Evolutionary conservation across 2,888 invertebrate genomes (phyloP), one percentile per base, ranked within the genome.

Genomic region (Orthonevra nobilis): DNA sequence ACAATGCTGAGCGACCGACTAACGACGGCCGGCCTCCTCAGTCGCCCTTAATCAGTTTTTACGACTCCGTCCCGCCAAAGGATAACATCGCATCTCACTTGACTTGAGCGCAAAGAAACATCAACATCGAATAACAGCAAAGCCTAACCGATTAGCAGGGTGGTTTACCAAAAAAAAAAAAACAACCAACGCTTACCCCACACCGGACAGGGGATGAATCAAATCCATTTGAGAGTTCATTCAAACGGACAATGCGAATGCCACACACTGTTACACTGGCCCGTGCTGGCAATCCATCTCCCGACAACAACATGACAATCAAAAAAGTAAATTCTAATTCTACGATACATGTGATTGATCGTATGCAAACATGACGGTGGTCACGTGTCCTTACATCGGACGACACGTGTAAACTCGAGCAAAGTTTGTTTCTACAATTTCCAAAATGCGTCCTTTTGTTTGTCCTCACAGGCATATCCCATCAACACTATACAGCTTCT

Each of bases 331-430:
- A 54, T 72, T 58, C 54, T 73, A 81, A 81, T 63, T 68, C 79
- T 32, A 81, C 46, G 68, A 63, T 73, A 81, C 68, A 81, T 74
- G 81, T 83, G 82, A 81, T 83, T 87, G 87, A 87, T 87, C 87
- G 87, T 87, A 87, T 85, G 86, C 86, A 87, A 88, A 88, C 87
- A 88, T 87, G 85, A 88, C 86, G 87, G 88, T 84, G 87, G 87
- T 87, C 87, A 87, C 87, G 87, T 87, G 87, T 81, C 87, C 54
- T 81, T 81, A 82, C 86, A 86, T 85, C 83, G 84, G 88, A 84
- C n/a, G n/a, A n/a, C 87, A 87, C 87, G 87, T 87, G 87, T 85
- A 82, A 81, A 72, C 73, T 66, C 48, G 40, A 72, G 54, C 50
- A 79, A 79, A 79, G 79, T 79, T 79, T 79, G 79, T 79, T 73